Evolutionary conservation across 1,140 invertebrate genomes (phyloP).

Genomic region (Drosophila leontia): DNA sequence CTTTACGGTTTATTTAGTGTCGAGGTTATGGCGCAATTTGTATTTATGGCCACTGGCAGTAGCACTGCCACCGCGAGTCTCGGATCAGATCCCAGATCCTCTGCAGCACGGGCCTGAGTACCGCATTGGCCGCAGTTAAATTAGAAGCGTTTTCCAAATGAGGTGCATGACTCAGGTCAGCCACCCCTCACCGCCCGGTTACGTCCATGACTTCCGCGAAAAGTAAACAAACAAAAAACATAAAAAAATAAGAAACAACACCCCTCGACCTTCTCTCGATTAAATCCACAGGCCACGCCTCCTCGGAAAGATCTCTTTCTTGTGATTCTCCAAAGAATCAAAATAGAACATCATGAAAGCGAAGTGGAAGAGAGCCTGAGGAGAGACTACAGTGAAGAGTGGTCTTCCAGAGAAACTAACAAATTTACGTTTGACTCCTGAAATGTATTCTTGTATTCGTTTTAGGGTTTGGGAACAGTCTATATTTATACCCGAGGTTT

Average conservation of each 20-base stretch:
- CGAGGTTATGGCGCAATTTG: slow-evolving; percentile 81
- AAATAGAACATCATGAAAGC: neutral
- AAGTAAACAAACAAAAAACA: slow-evolving; percentile 20
- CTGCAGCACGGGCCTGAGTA: slow-evolving; percentile 5
- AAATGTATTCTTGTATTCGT: neutral
- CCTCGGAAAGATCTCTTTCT: neutral
- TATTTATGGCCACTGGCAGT: slow-evolving; percentile 60
- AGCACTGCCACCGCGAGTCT: slow-evolving; percentile 4
- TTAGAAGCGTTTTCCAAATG: slow-evolving; percentile 66
- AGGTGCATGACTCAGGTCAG: slow-evolving; percentile 46
- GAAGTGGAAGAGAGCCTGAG: neutral
- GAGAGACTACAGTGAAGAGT: neutral
- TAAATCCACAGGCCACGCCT: slow-evolving; percentile 26
- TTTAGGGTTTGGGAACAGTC: too few relatives aligned
- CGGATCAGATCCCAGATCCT: slow-evolving; percentile 7
- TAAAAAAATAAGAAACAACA: neutral
- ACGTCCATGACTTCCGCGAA: slow-evolving; percentile 21
- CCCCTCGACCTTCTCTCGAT: neutral
- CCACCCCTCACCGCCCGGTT: slow-evolving; percentile 5
- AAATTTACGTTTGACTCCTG: neutral
- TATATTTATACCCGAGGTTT: neutral
- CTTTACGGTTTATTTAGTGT: slow-evolving; percentile 79
- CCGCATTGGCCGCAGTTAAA: slow-evolving; percentile 68
- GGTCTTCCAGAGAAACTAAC: neutral
- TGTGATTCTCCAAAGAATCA: neutral